Percentiles rank a stretch among this genome's conserved stretches.
Evolutionary conservation across 2,113 vertebrate genomes (phyloP).

Genomic region (Conger conger): DNA sequence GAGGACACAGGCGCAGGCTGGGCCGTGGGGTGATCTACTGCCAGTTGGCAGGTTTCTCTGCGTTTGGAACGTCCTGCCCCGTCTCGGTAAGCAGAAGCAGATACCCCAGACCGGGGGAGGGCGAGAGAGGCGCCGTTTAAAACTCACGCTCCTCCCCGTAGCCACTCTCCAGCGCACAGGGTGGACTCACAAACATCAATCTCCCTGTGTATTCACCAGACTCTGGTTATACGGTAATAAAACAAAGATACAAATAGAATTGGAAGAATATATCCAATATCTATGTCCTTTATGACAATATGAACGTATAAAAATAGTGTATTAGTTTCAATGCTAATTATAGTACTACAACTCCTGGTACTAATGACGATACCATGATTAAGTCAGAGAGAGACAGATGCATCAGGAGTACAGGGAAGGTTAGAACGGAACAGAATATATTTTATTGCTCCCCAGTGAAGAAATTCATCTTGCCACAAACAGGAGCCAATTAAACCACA

Average conservation of each 20-base stretch:
- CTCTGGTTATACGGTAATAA: background rate
- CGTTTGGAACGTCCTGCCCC: background rate
- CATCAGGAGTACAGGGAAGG: no score
- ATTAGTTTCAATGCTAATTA: no score
- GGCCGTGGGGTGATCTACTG: background rate
- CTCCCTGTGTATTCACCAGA: background rate
- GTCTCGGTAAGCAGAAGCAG: background rate
- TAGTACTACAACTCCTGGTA: no score
- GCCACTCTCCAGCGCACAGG: background rate
- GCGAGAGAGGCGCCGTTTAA: background rate
- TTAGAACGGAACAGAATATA: no score
- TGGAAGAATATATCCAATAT: background rate
- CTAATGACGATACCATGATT: no score
- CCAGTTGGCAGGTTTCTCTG: background rate
- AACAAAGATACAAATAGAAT: background rate
- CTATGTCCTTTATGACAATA: no score
- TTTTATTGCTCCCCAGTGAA: no score
- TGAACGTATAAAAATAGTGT: no score
- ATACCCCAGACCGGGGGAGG: background rate
- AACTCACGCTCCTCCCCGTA: background rate
- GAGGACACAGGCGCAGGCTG: background rate
- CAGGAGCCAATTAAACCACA: no score
- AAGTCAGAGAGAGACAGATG: no score
- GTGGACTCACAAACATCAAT: conserved; percentile 6
- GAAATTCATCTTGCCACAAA: no score